These are phyloP conservation scores for Acrocyrtus sp. DNA, from an alignment of 2,888 invertebrate species.

Conservation along the genomic window DNA sequence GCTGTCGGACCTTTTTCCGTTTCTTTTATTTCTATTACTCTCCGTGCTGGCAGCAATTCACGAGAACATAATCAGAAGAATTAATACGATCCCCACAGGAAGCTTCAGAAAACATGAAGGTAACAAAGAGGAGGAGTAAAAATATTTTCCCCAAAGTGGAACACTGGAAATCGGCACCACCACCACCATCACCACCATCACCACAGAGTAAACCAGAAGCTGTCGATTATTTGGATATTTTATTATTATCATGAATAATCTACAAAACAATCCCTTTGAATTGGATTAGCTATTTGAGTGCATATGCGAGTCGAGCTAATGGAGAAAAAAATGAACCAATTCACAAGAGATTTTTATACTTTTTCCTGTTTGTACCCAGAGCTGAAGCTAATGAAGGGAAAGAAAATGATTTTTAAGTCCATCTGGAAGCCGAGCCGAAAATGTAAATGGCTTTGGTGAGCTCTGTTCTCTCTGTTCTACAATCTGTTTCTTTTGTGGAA, in stretches of 20 bases:
- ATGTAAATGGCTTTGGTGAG: neutral
- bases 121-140: slow-evolving; percentile 27
- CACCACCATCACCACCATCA: neutral
- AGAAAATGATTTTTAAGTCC: slow-evolving; percentile 3
- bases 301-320: too few relatives aligned
- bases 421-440: slow-evolving; percentile 39
- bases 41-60: neutral
- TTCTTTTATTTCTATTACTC: neutral
- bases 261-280: too few relatives aligned
- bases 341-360: too few relatives aligned
- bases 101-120: slow-evolving; percentile 29
- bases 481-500: slow-evolving; percentile 35
- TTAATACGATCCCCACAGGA: too few relatives aligned
- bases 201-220: slow-evolving; percentile 23
- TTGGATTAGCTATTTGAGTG: too few relatives aligned
- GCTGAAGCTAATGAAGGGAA: neutral
- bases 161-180: slow-evolving; percentile 15
- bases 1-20: neutral
- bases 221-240: slow-evolving; percentile 42
- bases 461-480: too few relatives aligned
- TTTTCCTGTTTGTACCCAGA: too few relatives aligned
- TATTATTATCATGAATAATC: slow-evolving; percentile 37
- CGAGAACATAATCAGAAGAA: neutral
- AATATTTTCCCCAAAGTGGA: too few relatives aligned
- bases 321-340: too few relatives aligned